These are phyloP conservation scores for Pseudochaenichthys georgianus DNA, from an alignment of 2,797 vertebrate species.

Conservation along the genomic window DNA sequence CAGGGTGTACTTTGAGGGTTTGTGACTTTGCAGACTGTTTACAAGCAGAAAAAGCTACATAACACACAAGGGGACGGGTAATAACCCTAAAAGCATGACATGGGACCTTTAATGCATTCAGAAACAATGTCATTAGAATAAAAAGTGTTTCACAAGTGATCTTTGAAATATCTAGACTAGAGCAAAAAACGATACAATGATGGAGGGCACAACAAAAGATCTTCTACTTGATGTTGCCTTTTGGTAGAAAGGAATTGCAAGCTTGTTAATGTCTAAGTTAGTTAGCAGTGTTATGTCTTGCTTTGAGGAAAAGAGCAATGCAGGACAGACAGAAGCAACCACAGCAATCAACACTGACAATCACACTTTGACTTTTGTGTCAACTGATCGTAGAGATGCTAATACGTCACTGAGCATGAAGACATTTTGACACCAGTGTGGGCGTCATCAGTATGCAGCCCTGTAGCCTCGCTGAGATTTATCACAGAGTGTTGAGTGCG, in stretches of 20 bases:
- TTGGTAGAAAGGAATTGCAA: neutral
- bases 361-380: constrained; percentile 38
- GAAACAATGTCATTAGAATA: neutral
- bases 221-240: neutral
- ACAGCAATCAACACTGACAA: constrained; percentile 19
- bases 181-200: neutral
- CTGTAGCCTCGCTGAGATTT: constrained; percentile 41
- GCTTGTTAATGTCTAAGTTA: neutral
- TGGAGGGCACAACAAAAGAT: neutral
- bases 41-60: too few species aligned
- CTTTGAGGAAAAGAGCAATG: constrained; percentile 46
- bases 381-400: constrained; percentile 31
- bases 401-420: constrained; percentile 14
- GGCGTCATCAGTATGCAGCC: constrained; percentile 37
- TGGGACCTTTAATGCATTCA: neutral
- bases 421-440: constrained; percentile 43
- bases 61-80: too few species aligned
- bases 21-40: too few species aligned
- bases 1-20: too few species aligned
- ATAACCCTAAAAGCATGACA: too few species aligned
- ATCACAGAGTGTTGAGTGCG: constrained; percentile 54
- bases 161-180: neutral
- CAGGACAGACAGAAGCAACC: constrained; percentile 27
- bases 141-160: neutral
- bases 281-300: neutral